Base-by-base conservation (phyloP, 2,797 vertebrate genomes). In the Galaxias olidus region DNA sequence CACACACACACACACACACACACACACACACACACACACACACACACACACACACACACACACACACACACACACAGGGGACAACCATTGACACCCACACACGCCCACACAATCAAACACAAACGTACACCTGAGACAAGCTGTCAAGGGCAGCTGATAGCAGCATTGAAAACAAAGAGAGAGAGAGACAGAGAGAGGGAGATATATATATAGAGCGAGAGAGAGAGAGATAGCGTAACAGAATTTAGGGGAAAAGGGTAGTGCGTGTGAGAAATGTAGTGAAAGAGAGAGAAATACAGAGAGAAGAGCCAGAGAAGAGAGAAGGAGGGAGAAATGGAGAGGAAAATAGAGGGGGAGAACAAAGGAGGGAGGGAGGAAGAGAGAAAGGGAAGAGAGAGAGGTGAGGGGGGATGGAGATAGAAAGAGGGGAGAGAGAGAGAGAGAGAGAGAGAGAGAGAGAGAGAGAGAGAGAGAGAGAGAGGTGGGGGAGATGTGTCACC, bases 141-240 rank as follows among this genome's bases (percentile, higher is more conserved):
- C 72, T 57, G 63, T 68, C 67, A 68, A 57, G 41, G 61, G 76
- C 67, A 70, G 68, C 71, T 47, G 66, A 77, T 47, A 10, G 69
- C 41, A 76, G 74, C 75, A 69, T 80, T 74, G 80, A 83, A 84
- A 86, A 72, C 68, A 74, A 73, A 70, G 49, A 9, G 41, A 49
- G n/a, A 51, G 55, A 6, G 47, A 57, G 65, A 11, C 4, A 57
- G 44, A 60, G 61, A 63, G 61, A 48, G 46, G 8, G 10, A 47
- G 14, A 49, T 41, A 46, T 15, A 8, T 13, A n/a, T 2, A 30
- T 2, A 30, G 30, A 30, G 30, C 2, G 30, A 30, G 30, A 40
- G 9, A 47, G 45, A 47, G 45, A 14, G 45, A 47, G 9, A 14
- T 3, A 47, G 10, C 8, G 45, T 30, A 30, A 30, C 30, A 30